Evolutionary conservation across 2,113 vertebrate genomes (phyloP).

Genomic region (Mastomys coucha): DNA sequence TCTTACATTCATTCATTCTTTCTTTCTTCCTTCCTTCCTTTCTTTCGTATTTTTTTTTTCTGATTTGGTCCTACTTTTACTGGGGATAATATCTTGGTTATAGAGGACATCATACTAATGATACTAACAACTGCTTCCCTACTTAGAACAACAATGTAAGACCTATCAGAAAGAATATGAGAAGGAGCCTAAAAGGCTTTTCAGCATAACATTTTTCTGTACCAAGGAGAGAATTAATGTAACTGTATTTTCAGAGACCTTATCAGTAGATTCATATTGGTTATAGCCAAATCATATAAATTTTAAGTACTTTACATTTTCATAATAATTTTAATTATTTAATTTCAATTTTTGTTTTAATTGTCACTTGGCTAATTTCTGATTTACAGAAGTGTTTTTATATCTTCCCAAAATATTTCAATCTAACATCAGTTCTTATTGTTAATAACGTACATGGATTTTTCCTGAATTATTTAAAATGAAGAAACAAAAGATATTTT

Average conservation of each 20-base stretch:
- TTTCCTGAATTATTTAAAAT: not conserved
- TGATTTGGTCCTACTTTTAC: not conserved
- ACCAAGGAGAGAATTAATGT: not conserved
- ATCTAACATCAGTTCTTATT: not conserved
- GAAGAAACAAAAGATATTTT: not conserved
- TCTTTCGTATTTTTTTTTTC: too few relatives aligned
- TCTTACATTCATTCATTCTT: not conserved
- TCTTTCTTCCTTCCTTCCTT: not conserved
- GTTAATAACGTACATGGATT: not conserved
- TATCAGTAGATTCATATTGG: not conserved
- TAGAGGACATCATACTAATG: not conserved
- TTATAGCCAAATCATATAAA: not conserved
- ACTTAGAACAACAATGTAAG: too few relatives aligned
- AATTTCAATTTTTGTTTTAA: not conserved
- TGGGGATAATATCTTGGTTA: not conserved
- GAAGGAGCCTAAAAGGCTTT: not conserved
- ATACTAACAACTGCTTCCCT: not conserved
- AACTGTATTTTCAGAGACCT: too few relatives aligned
- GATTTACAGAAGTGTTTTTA: not conserved
- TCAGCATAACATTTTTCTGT: not conserved
- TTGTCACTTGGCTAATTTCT: not conserved
- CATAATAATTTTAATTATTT: not conserved
- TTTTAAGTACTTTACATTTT: not conserved
- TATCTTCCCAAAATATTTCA: not conserved
- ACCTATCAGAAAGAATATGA: rapidly evolving